Evolutionary conservation across 1,140 invertebrate species (phyloP).

Genomic region (Drosophila asahinai): DNA sequence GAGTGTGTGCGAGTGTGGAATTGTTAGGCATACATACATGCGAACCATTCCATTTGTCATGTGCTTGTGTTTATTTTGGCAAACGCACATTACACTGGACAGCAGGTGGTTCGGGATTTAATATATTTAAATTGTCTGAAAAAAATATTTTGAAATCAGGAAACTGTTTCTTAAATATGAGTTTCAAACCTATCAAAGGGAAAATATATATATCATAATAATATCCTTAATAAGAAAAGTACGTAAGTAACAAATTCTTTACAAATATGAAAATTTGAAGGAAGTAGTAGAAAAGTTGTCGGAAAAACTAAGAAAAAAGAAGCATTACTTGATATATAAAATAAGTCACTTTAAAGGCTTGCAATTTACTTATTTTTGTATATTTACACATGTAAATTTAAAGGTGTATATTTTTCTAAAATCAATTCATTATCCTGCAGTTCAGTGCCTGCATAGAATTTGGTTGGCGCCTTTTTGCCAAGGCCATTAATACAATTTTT

Average conservation of each 20-base stretch:
- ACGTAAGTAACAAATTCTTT: too few species aligned
- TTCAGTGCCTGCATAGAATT: slow-evolving; percentile 22
- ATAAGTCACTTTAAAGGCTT: background rate
- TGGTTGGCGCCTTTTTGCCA: slow-evolving; percentile 27
- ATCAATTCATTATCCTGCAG: background rate
- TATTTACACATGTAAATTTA: background rate
- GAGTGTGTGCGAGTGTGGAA: slow-evolving; percentile 25
- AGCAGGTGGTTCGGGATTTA: background rate
- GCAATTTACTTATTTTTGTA: background rate
- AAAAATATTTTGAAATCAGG: background rate
- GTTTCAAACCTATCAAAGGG: too few species aligned
- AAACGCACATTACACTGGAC: slow-evolving; percentile 45
- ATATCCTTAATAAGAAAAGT: too few species aligned
- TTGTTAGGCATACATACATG: slow-evolving; percentile 52
- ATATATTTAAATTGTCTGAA: background rate
- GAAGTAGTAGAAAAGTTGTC: too few species aligned
- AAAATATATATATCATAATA: too few species aligned
- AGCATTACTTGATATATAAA: too few species aligned
- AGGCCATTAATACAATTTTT: slow-evolving; percentile 41
- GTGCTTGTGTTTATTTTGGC: slow-evolving; percentile 68
- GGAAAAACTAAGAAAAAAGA: too few species aligned
- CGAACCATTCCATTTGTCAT: slow-evolving; percentile 69
- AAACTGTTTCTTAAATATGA: too few species aligned
- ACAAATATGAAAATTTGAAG: too few species aligned
- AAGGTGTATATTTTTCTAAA: background rate